These are phyloP conservation scores for Acromyrmex heyeri DNA, from an alignment of 1,140 invertebrate species.

Conservation along the genomic window DNA sequence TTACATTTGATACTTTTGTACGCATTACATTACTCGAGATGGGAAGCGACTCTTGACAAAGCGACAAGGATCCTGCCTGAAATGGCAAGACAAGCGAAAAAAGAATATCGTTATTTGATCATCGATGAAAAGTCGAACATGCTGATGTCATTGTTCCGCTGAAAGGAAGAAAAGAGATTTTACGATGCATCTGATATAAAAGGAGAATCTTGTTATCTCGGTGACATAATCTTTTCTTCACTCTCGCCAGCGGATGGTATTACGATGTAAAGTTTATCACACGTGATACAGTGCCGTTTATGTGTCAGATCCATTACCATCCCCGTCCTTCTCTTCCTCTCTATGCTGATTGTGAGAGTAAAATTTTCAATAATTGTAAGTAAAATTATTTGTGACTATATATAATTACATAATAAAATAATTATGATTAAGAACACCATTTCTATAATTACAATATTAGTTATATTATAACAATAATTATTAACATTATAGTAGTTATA, in stretches of 20 bases:
- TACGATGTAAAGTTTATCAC: conserved; percentile 45
- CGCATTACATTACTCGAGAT: not conserved
- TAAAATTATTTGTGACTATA: too few species aligned
- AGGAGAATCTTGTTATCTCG: conserved; percentile 44
- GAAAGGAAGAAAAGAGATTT: conserved; percentile 8
- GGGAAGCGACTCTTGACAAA: not conserved
- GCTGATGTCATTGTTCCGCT: not conserved
- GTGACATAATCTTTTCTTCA: conserved; percentile 39
- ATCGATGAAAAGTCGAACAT: not conserved
- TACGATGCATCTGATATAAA: conserved; percentile 45
- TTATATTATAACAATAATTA: too few species aligned
- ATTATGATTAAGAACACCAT: too few species aligned
- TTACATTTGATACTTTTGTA: not conserved
- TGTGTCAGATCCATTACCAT: not conserved
- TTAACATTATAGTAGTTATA: too few species aligned
- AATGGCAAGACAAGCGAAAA: not conserved
- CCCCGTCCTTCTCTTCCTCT: not conserved
- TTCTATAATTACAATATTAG: too few species aligned
- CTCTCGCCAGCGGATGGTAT: not conserved
- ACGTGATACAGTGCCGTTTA: not conserved
- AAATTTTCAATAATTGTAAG: too few species aligned
- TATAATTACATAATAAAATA: too few species aligned
- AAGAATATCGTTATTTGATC: conserved; percentile 21
- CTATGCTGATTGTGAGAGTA: too few species aligned
- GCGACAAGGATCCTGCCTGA: not conserved